Conservation (phyloP, 2,113 vertebrate species). For the Ictalurus furcatus region DNA sequence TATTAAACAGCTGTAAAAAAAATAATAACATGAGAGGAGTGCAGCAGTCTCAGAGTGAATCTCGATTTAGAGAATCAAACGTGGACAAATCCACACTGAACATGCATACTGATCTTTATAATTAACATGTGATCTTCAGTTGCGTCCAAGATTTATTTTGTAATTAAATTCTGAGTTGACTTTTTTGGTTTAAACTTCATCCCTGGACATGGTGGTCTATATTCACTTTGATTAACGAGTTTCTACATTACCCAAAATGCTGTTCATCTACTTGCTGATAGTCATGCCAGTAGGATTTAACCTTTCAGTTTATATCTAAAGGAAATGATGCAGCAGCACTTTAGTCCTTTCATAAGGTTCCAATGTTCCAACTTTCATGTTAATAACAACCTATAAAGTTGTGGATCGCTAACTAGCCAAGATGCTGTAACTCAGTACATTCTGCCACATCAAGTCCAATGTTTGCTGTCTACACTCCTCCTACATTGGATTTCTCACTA, state of each 20-base stretch:
- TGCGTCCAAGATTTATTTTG: background rate
- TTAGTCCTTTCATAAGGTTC: background rate
- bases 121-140: background rate
- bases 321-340: too few species aligned
- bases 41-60: too few species aligned
- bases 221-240: background rate
- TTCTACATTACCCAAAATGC: background rate
- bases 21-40: background rate
- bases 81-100: background rate
- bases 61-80: too few species aligned
- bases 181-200: background rate
- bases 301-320: too few species aligned
- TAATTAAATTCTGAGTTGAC: background rate
- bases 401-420: background rate
- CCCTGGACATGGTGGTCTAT: background rate
- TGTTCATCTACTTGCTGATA: background rate
- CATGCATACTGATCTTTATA: background rate
- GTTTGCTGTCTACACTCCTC: background rate
- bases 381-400: background rate
- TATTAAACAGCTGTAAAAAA: background rate
- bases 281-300: background rate
- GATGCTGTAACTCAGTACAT: background rate
- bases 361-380: background rate
- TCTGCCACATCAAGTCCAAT: background rate
- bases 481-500: background rate